phyloP scores from a whole-genome alignment of 23 tunicate genomes.

The Clavelina lepadiformis region DNA sequence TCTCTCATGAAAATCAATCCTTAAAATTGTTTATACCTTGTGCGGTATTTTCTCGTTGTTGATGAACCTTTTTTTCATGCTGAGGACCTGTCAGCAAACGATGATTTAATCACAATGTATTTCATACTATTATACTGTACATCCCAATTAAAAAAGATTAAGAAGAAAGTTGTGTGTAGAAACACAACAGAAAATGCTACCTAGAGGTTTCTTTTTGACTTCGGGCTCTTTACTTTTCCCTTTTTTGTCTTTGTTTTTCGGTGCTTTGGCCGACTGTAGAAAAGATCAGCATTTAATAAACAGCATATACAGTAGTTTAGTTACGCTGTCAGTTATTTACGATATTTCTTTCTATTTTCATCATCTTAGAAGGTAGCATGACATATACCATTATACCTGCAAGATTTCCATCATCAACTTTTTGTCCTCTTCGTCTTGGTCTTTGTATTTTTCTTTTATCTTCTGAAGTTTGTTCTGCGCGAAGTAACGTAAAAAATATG shows the following conservation, averaged over 20 bases:
- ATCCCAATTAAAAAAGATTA: too few species aligned
- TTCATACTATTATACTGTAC: too few species aligned
- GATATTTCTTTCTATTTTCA: neutral
- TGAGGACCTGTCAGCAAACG: too few species aligned
- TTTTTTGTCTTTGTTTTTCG: conserved; percentile 32
- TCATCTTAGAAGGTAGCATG: neutral
- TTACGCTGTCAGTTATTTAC: neutral
- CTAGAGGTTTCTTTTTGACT: neutral
- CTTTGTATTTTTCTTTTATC: conserved; percentile 68
- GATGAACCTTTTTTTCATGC: too few species aligned
- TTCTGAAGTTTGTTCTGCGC: conserved; percentile 58
- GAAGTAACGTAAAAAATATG: too few species aligned
- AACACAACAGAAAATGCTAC: too few species aligned
- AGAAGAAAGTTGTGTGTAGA: too few species aligned
- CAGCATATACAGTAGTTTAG: neutral
- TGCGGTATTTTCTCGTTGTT: neutral
- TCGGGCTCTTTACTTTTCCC: conserved; percentile 3
- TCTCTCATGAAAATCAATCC: neutral
- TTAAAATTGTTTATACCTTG: neutral
- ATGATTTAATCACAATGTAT: too few species aligned
- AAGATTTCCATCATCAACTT: conserved; percentile 67
- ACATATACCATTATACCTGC: conserved; percentile 20
- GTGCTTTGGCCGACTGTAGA: conserved; percentile 34
- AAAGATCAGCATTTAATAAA: neutral
- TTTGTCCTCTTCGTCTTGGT: conserved; percentile 89